A percentile compares a stretch with the other conserved stretches of the same genome.
Conservation (phyloP, 2,797 vertebrate species). For the Linurgus olivaceus region DNA sequence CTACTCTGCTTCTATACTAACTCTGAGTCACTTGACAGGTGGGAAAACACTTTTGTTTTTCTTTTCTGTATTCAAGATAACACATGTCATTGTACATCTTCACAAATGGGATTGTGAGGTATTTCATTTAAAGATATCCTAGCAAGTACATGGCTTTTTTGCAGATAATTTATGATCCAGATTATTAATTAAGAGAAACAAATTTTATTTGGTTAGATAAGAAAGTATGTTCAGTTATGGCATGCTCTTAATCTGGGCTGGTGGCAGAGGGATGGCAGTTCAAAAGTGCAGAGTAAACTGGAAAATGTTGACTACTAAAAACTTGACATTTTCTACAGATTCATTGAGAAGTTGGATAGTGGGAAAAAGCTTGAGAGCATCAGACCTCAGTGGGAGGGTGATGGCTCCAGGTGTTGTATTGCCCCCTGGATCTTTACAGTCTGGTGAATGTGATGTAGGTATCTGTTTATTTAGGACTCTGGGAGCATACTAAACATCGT, state of each 20-base stretch:
- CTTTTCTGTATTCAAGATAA: neutral
- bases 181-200: neutral
- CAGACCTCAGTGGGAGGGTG: neutral
- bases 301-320: neutral
- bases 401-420: neutral
- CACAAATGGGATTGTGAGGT: neutral
- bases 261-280: neutral
- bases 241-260: neutral
- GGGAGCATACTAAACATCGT: neutral
- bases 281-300: neutral
- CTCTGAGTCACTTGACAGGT: neutral
- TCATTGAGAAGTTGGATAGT: neutral
- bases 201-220: neutral
- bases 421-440: neutral
- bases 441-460: neutral
- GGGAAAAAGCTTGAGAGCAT: neutral
- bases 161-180: neutral
- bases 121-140: neutral
- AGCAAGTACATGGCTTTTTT: neutral
- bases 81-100: neutral
- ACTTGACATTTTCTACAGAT: neutral
- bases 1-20: neutral
- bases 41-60: neutral
- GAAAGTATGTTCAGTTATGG: neutral
- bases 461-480: neutral